Percentiles rank a stretch among this genome's conserved stretches.
These are phyloP conservation scores for Ceratina japonica DNA, from an alignment of 1,140 invertebrate species.

Conservation along the genomic window DNA sequence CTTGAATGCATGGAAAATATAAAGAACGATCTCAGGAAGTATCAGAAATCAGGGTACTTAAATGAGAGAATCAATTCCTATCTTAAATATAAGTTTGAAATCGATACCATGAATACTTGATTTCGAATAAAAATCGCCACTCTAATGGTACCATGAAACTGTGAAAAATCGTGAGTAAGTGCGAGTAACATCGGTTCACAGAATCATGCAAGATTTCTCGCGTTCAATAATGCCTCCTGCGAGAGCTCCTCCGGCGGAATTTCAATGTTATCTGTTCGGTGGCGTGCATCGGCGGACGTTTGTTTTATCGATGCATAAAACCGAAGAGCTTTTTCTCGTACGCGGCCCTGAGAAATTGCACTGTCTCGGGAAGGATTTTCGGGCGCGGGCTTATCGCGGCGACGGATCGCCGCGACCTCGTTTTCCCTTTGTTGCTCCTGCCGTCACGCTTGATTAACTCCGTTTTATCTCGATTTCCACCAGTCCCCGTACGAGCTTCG, in stretches of 20 bases:
- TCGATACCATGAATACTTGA: too few species aligned
- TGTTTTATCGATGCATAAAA: slow-evolving; percentile 36
- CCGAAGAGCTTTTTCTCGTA: not conserved
- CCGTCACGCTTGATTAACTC: slow-evolving; percentile 33
- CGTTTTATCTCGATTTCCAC: slow-evolving; percentile 24
- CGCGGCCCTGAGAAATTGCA: slow-evolving; percentile 29
- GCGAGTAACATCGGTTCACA: too few species aligned
- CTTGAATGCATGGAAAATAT: too few species aligned
- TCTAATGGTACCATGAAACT: too few species aligned
- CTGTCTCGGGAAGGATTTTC: slow-evolving; percentile 22
- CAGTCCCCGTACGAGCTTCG: not conserved
- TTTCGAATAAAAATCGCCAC: too few species aligned
- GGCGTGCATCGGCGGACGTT: not conserved
- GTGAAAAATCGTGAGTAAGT: too few species aligned
- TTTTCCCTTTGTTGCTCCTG: slow-evolving; percentile 17
- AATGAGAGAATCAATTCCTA: too few species aligned
- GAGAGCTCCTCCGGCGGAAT: not conserved
- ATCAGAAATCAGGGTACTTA: too few species aligned
- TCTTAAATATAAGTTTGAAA: too few species aligned
- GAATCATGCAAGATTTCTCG: too few species aligned
- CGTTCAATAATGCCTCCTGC: not conserved
- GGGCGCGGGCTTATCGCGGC: slow-evolving; percentile 15
- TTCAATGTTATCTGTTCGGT: slow-evolving; percentile 2
- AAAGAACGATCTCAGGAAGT: too few species aligned
- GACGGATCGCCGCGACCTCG: slow-evolving; percentile 6